Conservation (phyloP, 2,888 invertebrate species). For the Sesamia inferens region DNA sequence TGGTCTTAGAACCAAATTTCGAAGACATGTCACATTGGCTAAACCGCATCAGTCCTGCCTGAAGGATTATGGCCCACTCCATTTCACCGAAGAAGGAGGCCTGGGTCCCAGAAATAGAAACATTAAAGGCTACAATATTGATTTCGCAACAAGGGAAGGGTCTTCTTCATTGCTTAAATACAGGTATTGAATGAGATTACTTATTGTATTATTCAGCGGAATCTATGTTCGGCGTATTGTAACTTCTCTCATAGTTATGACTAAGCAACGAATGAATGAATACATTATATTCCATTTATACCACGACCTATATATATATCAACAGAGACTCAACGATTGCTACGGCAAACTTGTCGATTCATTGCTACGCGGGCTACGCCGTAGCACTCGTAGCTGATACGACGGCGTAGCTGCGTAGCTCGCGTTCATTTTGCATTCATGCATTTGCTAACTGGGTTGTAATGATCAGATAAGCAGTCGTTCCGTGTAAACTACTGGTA, state of each 20-base stretch:
- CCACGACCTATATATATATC: background rate
- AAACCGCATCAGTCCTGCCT: background rate
- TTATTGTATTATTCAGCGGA: background rate
- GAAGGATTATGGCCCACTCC: background rate
- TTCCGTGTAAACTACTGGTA: background rate
- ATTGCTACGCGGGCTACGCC: conserved; percentile 33
- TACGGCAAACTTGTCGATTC: conserved; percentile 18
- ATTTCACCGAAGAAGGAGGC: background rate
- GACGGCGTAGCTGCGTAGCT: too few relatives aligned
- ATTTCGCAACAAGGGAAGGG: background rate
- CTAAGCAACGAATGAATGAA: conserved; percentile 8
- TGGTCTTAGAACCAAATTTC: background rate
- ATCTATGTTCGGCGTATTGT: background rate
- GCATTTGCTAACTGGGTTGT: background rate
- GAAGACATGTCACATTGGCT: background rate
- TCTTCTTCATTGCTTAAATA: background rate
- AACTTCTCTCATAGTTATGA: background rate
- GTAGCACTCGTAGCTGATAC: conserved; percentile 21
- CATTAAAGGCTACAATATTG: background rate
- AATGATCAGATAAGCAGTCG: background rate
- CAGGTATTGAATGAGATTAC: background rate
- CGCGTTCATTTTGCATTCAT: background rate
- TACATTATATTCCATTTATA: background rate
- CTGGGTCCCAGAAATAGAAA: background rate
- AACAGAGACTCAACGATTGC: conserved; percentile 5